Evolutionary conservation across 2,888 invertebrate genomes (phyloP).

Genomic region (Zootermopsis nevadensis): DNA sequence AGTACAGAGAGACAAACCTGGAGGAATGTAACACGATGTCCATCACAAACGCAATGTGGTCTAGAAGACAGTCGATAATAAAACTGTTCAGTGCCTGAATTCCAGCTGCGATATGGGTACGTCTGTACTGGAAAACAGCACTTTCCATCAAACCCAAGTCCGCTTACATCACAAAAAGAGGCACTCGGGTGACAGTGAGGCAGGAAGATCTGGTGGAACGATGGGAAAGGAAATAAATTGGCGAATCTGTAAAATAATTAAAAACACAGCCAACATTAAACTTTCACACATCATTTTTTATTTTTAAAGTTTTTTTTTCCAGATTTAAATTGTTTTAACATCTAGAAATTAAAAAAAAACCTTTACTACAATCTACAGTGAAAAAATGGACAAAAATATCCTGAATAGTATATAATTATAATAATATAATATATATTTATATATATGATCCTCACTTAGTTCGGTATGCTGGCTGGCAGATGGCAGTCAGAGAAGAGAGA

Average conservation of each 20-base stretch:
- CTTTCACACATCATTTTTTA: slow-evolving; percentile 39
- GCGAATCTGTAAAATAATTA: not conserved
- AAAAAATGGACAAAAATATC: slow-evolving; percentile 52
- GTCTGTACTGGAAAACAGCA: no score
- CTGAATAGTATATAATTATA: slow-evolving; percentile 49
- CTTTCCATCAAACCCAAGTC: no score
- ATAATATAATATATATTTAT: slow-evolving; percentile 45
- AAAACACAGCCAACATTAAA: slow-evolving; percentile 10
- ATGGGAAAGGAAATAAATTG: no score
- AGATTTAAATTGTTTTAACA: slow-evolving; percentile 47
- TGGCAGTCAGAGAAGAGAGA: slow-evolving; percentile 36
- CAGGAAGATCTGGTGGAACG: no score
- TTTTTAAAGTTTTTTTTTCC: slow-evolving; percentile 39
- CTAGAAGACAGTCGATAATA: no score
- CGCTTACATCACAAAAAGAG: no score
- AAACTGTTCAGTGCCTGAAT: no score
- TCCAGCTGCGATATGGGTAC: no score
- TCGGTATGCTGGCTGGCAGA: slow-evolving; percentile 49
- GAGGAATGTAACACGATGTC: no score
- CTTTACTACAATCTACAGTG: slow-evolving; percentile 48
- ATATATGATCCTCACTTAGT: slow-evolving; percentile 49
- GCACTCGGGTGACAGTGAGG: no score
- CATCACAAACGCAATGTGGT: no score
- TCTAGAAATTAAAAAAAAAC: slow-evolving; percentile 51
- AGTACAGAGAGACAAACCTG: no score